Base-by-base conservation (phyloP, 2,113 vertebrate species). In the Empidonax alnorum region DNA sequence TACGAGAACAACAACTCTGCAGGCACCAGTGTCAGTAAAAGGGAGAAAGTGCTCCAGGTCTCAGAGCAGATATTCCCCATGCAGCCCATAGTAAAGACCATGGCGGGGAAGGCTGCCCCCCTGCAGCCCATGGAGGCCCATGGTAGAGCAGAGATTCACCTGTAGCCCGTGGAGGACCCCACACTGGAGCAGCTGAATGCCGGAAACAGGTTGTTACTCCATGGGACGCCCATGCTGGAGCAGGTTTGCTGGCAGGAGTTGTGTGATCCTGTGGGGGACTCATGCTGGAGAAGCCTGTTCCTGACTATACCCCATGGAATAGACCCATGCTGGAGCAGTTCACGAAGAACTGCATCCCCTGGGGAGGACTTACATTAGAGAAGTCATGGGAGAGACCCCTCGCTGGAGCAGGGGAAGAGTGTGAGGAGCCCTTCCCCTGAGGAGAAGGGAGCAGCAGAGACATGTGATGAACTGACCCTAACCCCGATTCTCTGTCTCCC, bases 111-210 rank as follows among this genome's bases (percentile, higher is more conserved):
- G 31, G 17, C 50, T 56, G 58, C 27, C 25, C 4, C 35, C 30
- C 35, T 33, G 42, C 27, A 37, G 37, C 42, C 24, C 50, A 16
- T 7, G 53, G 63, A 30, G 15, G 24, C 3, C 6, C 24, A 28
- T 0, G 1, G 3, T 6, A 44, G 2, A 7, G 24, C 12, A 85
- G 31, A 67, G 12, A 25, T 59, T 5, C 31, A 22, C 33, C 31
- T 52, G 17, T 33, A 31, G 7, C 17, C 14, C 12, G 0, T 2
- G 11, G 17, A 46, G 12, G 6, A 12, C 23, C 33, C 19, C 52
- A 42, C 2, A 2, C 3, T 0, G 0, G 28, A 67, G n/a, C 1
- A 75, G 8, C 16, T n/a, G 44, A 53, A 67, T 53, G 20, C 10
- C 6, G n/a, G 52, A 30, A 67, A 46, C 4, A n/a, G 15, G 8